A percentile compares a stretch with the other conserved stretches of the same genome.
Conservation (phyloP, 1,140 invertebrate genomes). For the Halictus rubicundus region DNA sequence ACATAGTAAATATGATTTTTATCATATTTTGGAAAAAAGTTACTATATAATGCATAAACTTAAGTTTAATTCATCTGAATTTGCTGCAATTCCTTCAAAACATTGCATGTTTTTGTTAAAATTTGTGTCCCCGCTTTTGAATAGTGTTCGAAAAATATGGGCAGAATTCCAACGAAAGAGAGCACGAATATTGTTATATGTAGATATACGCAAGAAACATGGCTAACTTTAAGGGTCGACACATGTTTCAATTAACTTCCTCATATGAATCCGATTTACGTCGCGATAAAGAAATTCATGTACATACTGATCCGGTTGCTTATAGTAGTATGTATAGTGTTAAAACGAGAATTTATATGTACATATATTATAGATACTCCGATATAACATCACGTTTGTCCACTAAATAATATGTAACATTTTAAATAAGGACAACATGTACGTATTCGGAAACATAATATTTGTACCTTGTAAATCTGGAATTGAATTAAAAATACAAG, state of each 20-base stretch:
- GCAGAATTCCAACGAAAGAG: conserved; percentile 35
- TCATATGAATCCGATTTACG: not conserved
- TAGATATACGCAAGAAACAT: not conserved
- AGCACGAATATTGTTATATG: not conserved
- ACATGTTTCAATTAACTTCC: not conserved
- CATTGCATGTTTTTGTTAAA: not conserved
- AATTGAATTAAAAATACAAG: not conserved
- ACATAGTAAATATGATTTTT: no score
- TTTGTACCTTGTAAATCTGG: not conserved
- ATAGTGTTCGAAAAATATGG: not conserved
- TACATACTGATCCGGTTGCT: no score
- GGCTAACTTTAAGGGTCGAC: not conserved
- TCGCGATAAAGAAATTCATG: not conserved
- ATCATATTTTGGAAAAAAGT: no score
- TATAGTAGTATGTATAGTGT: no score
- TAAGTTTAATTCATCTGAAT: no score
- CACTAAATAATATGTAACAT: no score
- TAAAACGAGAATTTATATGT: not conserved
- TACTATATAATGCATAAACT: no score
- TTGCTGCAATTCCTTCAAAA: no score
- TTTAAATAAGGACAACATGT: no score
- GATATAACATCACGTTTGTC: not conserved
- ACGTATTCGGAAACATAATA: not conserved
- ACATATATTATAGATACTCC: no score
- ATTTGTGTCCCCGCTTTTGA: no score